These are phyloP conservation scores for Pachyseris speciosa DNA, from an alignment of 64 coral and sea anemone genomes.

Conservation along the genomic window DNA sequence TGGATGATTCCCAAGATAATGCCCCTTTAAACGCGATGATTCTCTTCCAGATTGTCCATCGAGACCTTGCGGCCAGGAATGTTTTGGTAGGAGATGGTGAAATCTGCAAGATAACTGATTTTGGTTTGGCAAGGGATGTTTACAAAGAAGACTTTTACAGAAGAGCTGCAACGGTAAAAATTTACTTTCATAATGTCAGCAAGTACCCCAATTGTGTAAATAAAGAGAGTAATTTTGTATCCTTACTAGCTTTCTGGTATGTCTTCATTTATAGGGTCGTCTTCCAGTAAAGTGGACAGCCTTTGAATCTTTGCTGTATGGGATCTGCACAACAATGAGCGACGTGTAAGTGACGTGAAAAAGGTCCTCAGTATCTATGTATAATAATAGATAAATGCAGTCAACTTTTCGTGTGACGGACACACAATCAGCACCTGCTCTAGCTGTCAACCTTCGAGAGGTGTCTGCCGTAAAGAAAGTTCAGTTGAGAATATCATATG, in stretches of 20 bases:
- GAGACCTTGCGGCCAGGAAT: constrained; percentile 68
- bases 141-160: constrained; percentile 55
- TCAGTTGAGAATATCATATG: no score
- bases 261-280: constrained; percentile 39
- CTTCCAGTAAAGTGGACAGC: constrained; percentile 83
- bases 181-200: background rate
- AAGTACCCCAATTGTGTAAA: background rate
- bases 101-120: constrained; percentile 69
- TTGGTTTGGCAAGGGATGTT: constrained; percentile 59
- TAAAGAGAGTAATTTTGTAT: background rate
- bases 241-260: background rate
- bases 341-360: constrained; percentile 57
- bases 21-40: no score
- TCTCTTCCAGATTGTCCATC: constrained; percentile 54
- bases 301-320: constrained; percentile 68
- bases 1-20: no score
- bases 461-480: no score
- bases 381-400: no score
- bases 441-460: no score
- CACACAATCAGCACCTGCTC: no score
- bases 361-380: background rate
- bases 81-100: constrained; percentile 62
- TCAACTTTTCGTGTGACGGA: no score
- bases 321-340: constrained; percentile 70
- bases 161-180: constrained; percentile 35